Conservation (phyloP, 2,113 vertebrate species). For the Tupaia chinensis region DNA sequence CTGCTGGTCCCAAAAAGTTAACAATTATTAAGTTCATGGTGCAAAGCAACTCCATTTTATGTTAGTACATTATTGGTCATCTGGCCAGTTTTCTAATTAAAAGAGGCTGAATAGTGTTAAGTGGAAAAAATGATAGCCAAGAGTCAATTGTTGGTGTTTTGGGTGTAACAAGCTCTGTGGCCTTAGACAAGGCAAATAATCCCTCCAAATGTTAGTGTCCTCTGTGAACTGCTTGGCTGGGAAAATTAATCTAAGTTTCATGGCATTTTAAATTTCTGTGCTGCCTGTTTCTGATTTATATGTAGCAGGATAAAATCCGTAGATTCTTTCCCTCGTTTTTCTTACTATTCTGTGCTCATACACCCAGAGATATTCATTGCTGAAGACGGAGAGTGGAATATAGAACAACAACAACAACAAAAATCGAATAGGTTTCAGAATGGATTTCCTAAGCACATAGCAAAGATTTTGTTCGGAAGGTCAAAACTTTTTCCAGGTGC, state of each 20-base stretch:
- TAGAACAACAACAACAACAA: neutral
- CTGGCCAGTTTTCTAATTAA: constrained; percentile 15
- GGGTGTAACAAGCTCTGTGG: neutral
- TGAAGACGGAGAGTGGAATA: neutral
- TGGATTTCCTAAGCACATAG: neutral
- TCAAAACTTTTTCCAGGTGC: constrained; percentile 47
- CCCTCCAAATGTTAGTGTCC: neutral
- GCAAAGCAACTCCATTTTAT: neutral
- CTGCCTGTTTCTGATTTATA: constrained; percentile 46
- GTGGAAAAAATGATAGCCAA: neutral
- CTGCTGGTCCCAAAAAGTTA: neutral
- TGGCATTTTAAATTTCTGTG: constrained; percentile 51
- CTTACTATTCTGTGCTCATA: constrained; percentile 19
- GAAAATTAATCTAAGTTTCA: constrained; percentile 53
- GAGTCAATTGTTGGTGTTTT: neutral
- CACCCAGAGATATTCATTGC: constrained; percentile 39
- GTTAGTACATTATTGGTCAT: neutral
- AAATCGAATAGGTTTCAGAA: constrained; percentile 49
- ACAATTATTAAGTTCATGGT: neutral
- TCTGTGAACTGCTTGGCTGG: neutral
- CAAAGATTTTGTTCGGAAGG: neutral
- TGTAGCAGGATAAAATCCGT: constrained; percentile 42
- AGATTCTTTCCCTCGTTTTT: constrained; percentile 61
- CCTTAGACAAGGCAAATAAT: constrained; percentile 15
- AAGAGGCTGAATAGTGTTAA: neutral